These are phyloP conservation scores for Macropis europaea DNA, from an alignment of 2,888 invertebrate species.

Conservation along the genomic window DNA sequence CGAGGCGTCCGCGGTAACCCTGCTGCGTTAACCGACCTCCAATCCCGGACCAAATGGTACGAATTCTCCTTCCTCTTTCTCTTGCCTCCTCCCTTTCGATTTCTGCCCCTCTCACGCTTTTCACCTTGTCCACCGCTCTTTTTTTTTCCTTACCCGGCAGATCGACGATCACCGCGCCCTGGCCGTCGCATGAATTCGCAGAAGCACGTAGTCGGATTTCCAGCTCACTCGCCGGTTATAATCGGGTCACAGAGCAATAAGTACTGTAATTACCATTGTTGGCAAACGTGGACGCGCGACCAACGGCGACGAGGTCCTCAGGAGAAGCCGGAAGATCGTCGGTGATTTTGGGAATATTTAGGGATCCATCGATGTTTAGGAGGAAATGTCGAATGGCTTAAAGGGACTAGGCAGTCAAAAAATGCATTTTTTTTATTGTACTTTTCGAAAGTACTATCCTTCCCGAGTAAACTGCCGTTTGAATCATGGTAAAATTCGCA, in stretches of 20 bases:
- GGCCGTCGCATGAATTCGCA: slow-evolving; percentile 38
- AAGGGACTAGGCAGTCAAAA: too few relatives aligned
- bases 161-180: slow-evolving; percentile 9
- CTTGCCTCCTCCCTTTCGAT: slow-evolving; percentile 1
- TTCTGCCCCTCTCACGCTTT: slow-evolving; percentile 19
- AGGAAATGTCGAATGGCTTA: too few relatives aligned
- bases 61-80: slow-evolving; percentile 63
- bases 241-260: slow-evolving; percentile 48
- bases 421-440: too few relatives aligned
- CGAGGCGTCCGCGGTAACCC: slow-evolving; percentile 79
- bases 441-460: too few relatives aligned
- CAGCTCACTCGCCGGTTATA: slow-evolving; percentile 48
- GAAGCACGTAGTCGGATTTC: slow-evolving; percentile 54
- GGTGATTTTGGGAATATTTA: too few relatives aligned
- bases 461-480: too few relatives aligned
- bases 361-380: too few relatives aligned
- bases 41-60: slow-evolving; percentile 74
- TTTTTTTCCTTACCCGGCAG: slow-evolving; percentile 3
- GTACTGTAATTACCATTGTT: slow-evolving; percentile 44
- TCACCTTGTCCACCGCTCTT: slow-evolving; percentile 18
- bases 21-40: slow-evolving; percentile 77
- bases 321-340: too few relatives aligned
- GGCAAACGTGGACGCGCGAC: slow-evolving; percentile 7
- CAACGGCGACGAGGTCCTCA: not conserved
- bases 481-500: too few relatives aligned